Conservation (phyloP, 2,797 vertebrate species). For the Premnoplex brunnescens region DNA sequence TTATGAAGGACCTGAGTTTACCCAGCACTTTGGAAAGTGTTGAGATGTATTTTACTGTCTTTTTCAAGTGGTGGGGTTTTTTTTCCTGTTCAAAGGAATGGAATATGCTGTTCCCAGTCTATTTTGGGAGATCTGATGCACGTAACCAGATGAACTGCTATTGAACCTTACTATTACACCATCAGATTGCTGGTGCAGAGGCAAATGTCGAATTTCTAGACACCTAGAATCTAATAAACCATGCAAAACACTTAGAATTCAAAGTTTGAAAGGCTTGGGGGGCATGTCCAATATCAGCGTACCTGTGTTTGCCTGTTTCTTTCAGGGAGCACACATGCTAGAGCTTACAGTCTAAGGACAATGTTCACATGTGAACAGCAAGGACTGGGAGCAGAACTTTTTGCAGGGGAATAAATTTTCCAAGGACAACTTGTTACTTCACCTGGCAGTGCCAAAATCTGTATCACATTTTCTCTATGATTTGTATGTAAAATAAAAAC, state of each 20-base stretch:
- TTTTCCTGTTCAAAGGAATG: not conserved
- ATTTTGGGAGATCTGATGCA: not conserved
- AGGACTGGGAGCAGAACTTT: not conserved
- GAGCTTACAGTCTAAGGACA: not conserved
- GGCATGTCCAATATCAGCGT: not conserved
- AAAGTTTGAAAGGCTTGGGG: not conserved
- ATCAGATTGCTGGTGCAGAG: not conserved
- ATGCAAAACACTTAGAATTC: not conserved
- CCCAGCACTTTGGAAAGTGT: not conserved
- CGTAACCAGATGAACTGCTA: not conserved
- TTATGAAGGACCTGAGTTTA: not conserved
- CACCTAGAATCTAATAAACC: not conserved
- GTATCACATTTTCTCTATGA: not conserved
- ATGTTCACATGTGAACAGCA: not conserved
- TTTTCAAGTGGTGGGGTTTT: not conserved
- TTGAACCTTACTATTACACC: not conserved
- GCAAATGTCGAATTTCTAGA: not conserved
- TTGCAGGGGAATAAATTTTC: not conserved
- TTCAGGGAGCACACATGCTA: not conserved
- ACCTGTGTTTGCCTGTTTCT: not conserved
- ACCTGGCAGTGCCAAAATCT: not conserved
- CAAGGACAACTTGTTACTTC: not conserved
- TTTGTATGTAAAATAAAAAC: not conserved
- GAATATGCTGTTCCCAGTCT: slow-evolving; percentile 20
- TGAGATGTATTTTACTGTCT: not conserved